Base-by-base conservation (phyloP, 2,113 vertebrate species). In the Perccottus glenii region DNA sequence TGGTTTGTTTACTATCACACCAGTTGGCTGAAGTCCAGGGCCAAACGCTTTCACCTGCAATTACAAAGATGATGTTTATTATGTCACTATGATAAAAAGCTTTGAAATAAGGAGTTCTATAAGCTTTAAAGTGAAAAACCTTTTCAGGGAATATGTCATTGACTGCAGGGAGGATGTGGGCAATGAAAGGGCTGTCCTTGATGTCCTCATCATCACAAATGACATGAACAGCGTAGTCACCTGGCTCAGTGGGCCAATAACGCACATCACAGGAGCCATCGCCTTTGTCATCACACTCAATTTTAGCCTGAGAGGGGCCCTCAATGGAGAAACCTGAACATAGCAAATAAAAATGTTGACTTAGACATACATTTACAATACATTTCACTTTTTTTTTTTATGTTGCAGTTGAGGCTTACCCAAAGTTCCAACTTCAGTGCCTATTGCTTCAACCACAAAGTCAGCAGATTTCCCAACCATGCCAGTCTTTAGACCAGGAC, bases 151-250 rank as follows among this genome's bases (percentile, higher is more conserved):
- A 96, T 66, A 90, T 81, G 73, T 96, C 92, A 0, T 90, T 92
- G 16, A 86, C 91, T 5, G 96, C 94, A 0, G 96, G 95, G 48
- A 95, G 93, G 76, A 98, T 95, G 78, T 94, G 93, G 0, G 97
- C 96, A 9, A 98, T 98, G 87, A 97, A 98, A 4, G 96, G 96
- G 1, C 96, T 98, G 92, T 96, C 93, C 5, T 93, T 93, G 87
- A 98, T 98, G 85, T 98, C 97, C 72, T 98, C 94, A 0, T 98
- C 96, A 0, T 98, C 97, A 5, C 97, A 98, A 36, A 98, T 93
- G 56, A 98, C 97, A 0, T 98, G 97, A n/a, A 98, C 96, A 0
- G 97, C 97, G 0, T 98, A 98, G 72, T 95, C 94, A 0, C 96
- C 96, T 0, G 96, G 87, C 87, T 98, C 97, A 0, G 94, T 96